phyloP scores from a whole-genome alignment of 2,797 vertebrate species.

The Anisognathus igniventris region DNA sequence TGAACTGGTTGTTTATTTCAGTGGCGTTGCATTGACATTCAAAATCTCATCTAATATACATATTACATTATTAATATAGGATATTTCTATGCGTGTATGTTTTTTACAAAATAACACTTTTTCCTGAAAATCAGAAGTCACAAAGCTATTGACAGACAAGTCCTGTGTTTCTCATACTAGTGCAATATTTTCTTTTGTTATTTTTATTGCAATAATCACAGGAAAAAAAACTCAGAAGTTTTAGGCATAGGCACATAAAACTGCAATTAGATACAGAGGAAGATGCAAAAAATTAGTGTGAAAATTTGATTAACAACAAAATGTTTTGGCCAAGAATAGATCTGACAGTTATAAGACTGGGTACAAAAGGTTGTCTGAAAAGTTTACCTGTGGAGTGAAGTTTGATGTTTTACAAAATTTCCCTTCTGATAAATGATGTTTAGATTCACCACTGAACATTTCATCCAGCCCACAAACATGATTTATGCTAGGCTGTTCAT shows the following conservation, averaged over 20 bases:
- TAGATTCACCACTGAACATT: constrained; percentile 39
- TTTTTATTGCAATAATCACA: neutral
- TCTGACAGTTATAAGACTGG: neutral
- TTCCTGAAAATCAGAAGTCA: neutral
- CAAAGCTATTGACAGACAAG: neutral
- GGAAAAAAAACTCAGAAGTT: rapidly evolving
- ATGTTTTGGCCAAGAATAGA: neutral
- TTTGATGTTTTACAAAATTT: constrained; percentile 55
- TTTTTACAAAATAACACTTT: neutral
- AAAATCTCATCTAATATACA: neutral
- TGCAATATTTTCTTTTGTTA: neutral
- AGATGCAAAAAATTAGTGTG: neutral
- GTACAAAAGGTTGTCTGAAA: constrained; percentile 4
- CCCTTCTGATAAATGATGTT: constrained; percentile 47
- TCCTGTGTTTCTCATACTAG: neutral
- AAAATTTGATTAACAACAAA: neutral
- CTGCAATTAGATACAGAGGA: neutral
- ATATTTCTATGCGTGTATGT: rapidly evolving
- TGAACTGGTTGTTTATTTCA: neutral
- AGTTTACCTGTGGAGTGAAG: constrained; percentile 21
- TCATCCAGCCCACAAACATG: constrained; percentile 43
- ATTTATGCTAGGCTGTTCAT: constrained; percentile 58
- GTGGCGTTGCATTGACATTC: neutral
- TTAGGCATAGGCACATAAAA: neutral
- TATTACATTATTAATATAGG: neutral